Base-by-base conservation (phyloP, 2,113 vertebrate species). In the Crotophaga sulcirostris region DNA sequence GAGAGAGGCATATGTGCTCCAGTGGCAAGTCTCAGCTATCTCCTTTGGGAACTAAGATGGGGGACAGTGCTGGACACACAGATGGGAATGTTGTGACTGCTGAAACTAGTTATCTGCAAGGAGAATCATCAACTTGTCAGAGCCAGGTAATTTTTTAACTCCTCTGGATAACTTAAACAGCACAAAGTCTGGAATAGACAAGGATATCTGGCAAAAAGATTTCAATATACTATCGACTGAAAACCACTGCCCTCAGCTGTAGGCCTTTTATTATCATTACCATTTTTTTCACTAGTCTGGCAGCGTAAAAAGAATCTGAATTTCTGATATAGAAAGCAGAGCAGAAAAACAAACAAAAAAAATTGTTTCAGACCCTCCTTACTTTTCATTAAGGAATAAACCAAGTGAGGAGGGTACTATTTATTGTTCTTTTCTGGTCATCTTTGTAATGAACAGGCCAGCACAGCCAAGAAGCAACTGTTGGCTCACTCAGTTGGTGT, bases 31-130 rank as follows among this genome's bases (percentile, higher is more conserved):
- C 72, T 33, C 63, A 84, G 31, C 55, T 31, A 58, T 72, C 31
- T 47, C 45, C 47, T 44, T 3, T 9, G 49, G 81, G 47, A 89
- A 20, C 13, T 7, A 51, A 23, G 17, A 40, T 11, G 1, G 15
- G 20, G 24, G n/a, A 25, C 1, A 1, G 40, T 4, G 49, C 38
- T 56, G 77, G 44, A 75, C 45, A 45, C 5, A 7, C 34, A 0
- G 9, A 11, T 0, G 5, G 52, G 44, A 70, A 47, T 6, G 55
- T 52, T 51, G 15, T 5, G 47, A 38, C 77, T 78, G 56, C 33
- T 20, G 36, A 26, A 75, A 55, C 31, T 40, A 11, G 2, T 2
- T 17, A 2, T 1, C 34, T 7, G 3, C 24, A 40, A 21, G n/a
- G 52, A 62, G 12, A 82, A 52, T 6, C 0, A 0, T 21, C 3